Percentiles rank a stretch among this genome's conserved stretches.
Conservation (phyloP, 1,140 invertebrate species). For the Calycopis cecrops region DNA sequence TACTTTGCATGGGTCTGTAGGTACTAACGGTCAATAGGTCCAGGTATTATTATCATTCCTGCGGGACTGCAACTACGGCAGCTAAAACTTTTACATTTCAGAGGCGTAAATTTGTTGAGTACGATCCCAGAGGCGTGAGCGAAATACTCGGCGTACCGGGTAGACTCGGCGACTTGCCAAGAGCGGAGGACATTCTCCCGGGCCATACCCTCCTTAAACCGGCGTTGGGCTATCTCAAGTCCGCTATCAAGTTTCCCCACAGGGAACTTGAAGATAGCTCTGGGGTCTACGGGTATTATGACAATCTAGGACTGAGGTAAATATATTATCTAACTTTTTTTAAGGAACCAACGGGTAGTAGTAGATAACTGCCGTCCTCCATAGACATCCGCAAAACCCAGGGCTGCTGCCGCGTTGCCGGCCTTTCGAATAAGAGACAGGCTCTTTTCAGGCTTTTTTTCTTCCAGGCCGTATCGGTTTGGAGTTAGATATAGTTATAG, state of each 20-base stretch:
- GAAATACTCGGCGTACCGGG: conserved; percentile 40
- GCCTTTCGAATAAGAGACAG: too few species aligned
- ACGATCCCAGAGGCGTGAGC: conserved; percentile 31
- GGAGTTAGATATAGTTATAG: too few species aligned
- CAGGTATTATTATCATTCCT: too few species aligned
- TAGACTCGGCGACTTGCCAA: conserved; percentile 41
- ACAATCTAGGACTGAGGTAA: conserved; percentile 47
- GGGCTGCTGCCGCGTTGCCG: too few species aligned
- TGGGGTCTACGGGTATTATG: conserved; percentile 49
- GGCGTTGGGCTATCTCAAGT: conserved; percentile 54
- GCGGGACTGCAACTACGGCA: too few species aligned
- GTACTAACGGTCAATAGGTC: too few species aligned
- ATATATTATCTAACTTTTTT: not conserved
- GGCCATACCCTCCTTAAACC: conserved; percentile 57
- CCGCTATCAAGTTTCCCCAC: conserved; percentile 55
- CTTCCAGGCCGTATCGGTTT: too few species aligned
- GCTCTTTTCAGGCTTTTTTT: too few species aligned
- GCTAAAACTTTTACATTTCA: conserved; percentile 24
- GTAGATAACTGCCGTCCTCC: too few species aligned
- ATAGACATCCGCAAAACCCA: too few species aligned
- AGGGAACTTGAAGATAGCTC: conserved; percentile 40
- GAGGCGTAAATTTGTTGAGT: conserved; percentile 34
- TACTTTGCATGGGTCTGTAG: too few species aligned
- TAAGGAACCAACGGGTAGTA: too few species aligned
- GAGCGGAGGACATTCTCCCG: conserved; percentile 50